A percentile compares a stretch with the other conserved stretches of the same genome.
These are phyloP conservation scores for Prionailurus viverrinus DNA, from an alignment of 2,113 vertebrate species.

Conservation along the genomic window DNA sequence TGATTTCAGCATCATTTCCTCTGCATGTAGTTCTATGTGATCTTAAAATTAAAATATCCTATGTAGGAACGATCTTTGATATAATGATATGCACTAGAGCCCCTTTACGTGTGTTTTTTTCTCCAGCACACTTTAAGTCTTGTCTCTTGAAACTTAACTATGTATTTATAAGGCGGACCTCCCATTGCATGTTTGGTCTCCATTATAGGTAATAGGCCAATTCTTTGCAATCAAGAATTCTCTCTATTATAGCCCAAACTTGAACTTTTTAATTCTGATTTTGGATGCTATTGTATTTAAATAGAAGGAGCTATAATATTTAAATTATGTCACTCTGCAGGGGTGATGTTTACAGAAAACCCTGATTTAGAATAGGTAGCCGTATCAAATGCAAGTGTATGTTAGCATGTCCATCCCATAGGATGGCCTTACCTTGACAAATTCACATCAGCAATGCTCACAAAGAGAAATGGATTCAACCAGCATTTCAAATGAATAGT, in stretches of 20 bases:
- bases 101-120: background rate
- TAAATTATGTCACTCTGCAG: background rate
- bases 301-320: background rate
- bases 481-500: background rate
- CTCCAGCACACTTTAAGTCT: background rate
- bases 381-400: background rate
- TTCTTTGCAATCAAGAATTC: slow-evolving; percentile 31
- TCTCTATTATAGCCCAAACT: background rate
- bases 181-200: background rate
- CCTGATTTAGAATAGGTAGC: background rate
- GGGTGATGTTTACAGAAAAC: slow-evolving; percentile 15
- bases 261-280: background rate
- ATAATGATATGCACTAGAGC: background rate
- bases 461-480: background rate
- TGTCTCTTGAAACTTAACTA: background rate
- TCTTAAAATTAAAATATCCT: slow-evolving; percentile 19
- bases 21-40: background rate
- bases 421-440: background rate
- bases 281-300: background rate
- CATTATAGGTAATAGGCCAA: background rate
- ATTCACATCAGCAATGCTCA: background rate
- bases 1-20: slow-evolving; percentile 22
- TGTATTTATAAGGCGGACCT: slow-evolving; percentile 34
- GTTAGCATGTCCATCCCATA: background rate
- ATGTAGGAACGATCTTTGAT: background rate